Base-by-base conservation (phyloP, 2,888 invertebrate genomes). In the Drosophila rubida region DNA sequence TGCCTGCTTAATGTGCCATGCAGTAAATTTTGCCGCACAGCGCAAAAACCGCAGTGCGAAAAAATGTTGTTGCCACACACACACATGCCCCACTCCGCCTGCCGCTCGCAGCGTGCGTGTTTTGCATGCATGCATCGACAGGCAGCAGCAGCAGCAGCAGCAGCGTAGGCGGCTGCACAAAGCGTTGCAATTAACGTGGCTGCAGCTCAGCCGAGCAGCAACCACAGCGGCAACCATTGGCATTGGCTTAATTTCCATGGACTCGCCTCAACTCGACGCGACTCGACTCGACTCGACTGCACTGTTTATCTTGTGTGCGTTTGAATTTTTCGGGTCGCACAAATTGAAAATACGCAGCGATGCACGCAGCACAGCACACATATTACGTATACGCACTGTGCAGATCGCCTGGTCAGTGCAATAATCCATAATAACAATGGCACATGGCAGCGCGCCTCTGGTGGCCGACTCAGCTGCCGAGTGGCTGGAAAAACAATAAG, bases 1-100 rank as follows among this genome's bases (percentile, higher is more conserved):
- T 87, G 84, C 70, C 84, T 87, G 82, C 82, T 84, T 82, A 87
- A 87, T 82, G 84, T 87, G 84, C 75, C 82, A 80, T 82, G 82
- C 73, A 80, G 86, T 82, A 83, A 86, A 81, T 81, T 85, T 41
- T 79, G 60, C 61, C 75, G 22, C 65, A 75, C 75, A 71, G 58
- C 65, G 66, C 64, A 75, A 83, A 80, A 83, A 78, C 71, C 69
- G 54, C 78, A 72, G 64, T 68, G 70, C 60, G 75, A 83, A 83
- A 82, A 80, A 78, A 73, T 73, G 46, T 53, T 71, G 67, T 49
- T 60, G 53, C 65, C 39, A n/a, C 50, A 9, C 22, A 16, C 23
- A 27, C 27, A 27, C 9, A 27, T 9, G 9, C 27, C 8, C 27
- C 3, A 8, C 8, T 9, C 7, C 23, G 6, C 32, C 32, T 3